A percentile compares a stretch with the other conserved stretches of the same genome.
Conservation (phyloP, 2,888 invertebrate genomes). For the Mesorhabditis belari region DNA sequence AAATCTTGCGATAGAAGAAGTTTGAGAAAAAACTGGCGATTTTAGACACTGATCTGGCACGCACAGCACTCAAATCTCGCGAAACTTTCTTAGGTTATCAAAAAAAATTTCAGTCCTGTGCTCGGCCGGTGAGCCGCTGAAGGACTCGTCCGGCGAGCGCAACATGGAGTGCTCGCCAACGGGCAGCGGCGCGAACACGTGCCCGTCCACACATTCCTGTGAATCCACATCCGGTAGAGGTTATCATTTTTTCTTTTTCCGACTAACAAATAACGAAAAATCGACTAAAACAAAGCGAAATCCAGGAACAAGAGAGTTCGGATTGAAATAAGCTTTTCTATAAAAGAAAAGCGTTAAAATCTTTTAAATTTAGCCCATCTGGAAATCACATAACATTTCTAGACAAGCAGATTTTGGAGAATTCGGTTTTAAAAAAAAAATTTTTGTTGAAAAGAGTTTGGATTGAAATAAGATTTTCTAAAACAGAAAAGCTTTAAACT, state of each 20-base stretch:
- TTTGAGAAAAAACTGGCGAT: no score
- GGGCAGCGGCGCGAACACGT: conserved; percentile 44
- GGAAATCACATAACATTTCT: no score
- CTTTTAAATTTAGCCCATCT: no score
- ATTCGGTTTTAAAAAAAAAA: no score
- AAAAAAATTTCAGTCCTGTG: conserved; percentile 40
- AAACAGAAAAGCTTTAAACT: no score
- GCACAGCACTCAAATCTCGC: not conserved
- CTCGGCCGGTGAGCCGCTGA: conserved; percentile 51
- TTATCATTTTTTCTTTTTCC: not conserved
- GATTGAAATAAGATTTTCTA: no score
- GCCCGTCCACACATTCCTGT: conserved; percentile 51
- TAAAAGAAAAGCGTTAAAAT: not conserved
- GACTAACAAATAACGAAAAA: no score
- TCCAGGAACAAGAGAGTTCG: not conserved
- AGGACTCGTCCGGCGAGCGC: conserved; percentile 50
- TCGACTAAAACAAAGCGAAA: no score
- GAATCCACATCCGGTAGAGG: conserved; percentile 43
- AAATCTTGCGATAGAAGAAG: no score
- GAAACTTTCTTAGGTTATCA: not conserved
- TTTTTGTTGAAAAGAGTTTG: no score
- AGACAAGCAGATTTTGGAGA: no score
- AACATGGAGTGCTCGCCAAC: conserved; percentile 53
- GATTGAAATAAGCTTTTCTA: not conserved
- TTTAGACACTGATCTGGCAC: no score